A percentile compares a stretch with the other conserved stretches of the same genome.
Evolutionary conservation across 1,140 invertebrate species (phyloP).

Genomic region (Cepaea nemoralis): DNA sequence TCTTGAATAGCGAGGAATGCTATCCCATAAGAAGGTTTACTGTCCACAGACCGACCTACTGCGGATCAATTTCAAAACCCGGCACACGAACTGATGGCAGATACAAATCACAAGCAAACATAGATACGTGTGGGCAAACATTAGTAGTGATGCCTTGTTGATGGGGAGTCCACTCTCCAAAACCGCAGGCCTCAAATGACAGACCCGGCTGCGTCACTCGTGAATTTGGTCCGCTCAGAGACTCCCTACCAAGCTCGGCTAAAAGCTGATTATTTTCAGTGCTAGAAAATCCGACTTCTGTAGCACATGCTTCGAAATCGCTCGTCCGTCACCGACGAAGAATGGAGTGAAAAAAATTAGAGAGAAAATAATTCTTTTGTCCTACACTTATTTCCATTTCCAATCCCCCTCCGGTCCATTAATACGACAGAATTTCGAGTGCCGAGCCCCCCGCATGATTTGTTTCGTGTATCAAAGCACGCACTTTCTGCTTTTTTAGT

Average conservation of each 20-base stretch:
- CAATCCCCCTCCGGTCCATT: background rate
- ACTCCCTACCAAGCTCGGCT: background rate
- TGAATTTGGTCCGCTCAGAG: background rate
- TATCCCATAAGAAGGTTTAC: too few species aligned
- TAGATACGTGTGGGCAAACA: background rate
- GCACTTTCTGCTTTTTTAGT: background rate
- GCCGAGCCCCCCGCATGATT: background rate
- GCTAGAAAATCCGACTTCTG: conserved; percentile 23
- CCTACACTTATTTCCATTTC: too few species aligned
- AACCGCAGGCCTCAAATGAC: background rate
- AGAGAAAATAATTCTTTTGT: too few species aligned
- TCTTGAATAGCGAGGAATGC: too few species aligned
- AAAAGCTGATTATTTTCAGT: background rate
- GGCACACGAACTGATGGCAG: background rate
- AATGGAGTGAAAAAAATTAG: background rate
- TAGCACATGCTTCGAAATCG: background rate
- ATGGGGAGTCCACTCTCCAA: background rate
- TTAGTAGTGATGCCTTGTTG: background rate
- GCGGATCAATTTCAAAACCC: background rate
- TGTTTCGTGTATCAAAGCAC: background rate
- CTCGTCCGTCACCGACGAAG: background rate
- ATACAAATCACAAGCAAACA: background rate
- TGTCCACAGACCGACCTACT: background rate
- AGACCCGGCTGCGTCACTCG: background rate
- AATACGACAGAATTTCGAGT: background rate